These are phyloP conservation scores for Teleopsis dalmanni DNA, from an alignment of 1,140 invertebrate species.

Conservation along the genomic window DNA sequence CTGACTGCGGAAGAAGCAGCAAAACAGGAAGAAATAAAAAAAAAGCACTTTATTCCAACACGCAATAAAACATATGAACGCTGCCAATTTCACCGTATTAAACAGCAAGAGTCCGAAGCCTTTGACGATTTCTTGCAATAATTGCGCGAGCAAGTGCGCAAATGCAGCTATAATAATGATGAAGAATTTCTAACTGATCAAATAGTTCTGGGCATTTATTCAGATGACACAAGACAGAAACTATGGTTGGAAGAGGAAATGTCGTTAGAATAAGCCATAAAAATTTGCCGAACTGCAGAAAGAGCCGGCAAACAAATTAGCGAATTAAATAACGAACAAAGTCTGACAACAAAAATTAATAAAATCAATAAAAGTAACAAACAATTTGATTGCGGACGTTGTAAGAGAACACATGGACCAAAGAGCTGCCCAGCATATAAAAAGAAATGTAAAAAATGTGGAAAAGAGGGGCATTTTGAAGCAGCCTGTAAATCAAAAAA, in stretches of 20 bases:
- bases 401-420: constrained; percentile 5
- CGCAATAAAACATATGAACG: background rate
- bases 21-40: too few relatives aligned
- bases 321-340: background rate
- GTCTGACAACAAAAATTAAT: background rate
- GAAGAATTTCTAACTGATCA: constrained; percentile 5
- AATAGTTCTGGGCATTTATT: constrained; percentile 4
- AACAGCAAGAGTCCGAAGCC: constrained; percentile 1
- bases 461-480: constrained; percentile 7
- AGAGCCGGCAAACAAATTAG: constrained; percentile 1
- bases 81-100: background rate
- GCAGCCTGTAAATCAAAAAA: constrained; percentile 3
- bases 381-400: constrained; percentile 6
- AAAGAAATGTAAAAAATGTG: constrained; percentile 13
- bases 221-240: constrained; percentile 2
- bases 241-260: constrained; percentile 2
- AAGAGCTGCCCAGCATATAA: constrained; percentile 13
- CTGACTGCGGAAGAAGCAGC: too few relatives aligned
- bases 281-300: constrained; percentile 7
- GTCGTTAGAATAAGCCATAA: constrained; percentile 2
- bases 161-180: background rate
- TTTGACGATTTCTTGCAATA: constrained; percentile 7
- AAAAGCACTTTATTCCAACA: background rate
- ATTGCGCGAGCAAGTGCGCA: background rate
- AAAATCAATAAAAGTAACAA: background rate